A percentile compares a stretch with the other conserved stretches of the same genome.
Conservation (phyloP, 1,140 invertebrate species). For the Platyscapa corneri region DNA sequence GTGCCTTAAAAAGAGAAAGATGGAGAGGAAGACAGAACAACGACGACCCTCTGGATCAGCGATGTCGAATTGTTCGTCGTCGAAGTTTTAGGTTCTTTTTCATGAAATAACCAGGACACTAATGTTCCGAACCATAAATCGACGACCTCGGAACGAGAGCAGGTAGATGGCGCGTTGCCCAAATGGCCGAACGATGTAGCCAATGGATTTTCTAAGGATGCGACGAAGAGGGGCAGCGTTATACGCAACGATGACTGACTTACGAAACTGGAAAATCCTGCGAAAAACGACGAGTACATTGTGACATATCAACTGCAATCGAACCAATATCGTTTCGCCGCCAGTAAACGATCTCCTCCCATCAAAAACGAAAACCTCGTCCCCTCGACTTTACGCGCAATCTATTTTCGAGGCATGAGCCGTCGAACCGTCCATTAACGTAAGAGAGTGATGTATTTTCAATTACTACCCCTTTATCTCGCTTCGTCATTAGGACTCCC, state of each 20-base stretch:
- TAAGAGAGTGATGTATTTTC: slow-evolving; percentile 1
- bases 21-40: neutral
- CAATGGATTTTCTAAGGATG: slow-evolving; percentile 58
- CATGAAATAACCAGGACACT: slow-evolving; percentile 58
- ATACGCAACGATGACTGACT: slow-evolving; percentile 46
- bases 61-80: slow-evolving; percentile 50
- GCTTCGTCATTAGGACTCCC: neutral
- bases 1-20: slow-evolving; percentile 23
- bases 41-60: slow-evolving; percentile 43
- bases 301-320: neutral
- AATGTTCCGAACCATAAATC: slow-evolving; percentile 59
- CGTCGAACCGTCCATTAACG: neutral
- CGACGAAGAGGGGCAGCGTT: slow-evolving; percentile 15
- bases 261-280: slow-evolving; percentile 23
- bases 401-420: neutral
- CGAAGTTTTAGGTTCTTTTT: slow-evolving; percentile 40
- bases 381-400: neutral
- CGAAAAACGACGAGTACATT: slow-evolving; percentile 46
- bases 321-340: neutral
- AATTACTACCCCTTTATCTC: slow-evolving; percentile 15
- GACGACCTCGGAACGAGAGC: slow-evolving; percentile 50
- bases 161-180: slow-evolving; percentile 66
- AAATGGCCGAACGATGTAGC: slow-evolving; percentile 61
- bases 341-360: neutral
- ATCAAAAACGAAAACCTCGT: too few relatives aligned